Evolutionary conservation across 2,113 vertebrate species (phyloP).

Genomic region (Hydrochoerus hydrochaeris): DNA sequence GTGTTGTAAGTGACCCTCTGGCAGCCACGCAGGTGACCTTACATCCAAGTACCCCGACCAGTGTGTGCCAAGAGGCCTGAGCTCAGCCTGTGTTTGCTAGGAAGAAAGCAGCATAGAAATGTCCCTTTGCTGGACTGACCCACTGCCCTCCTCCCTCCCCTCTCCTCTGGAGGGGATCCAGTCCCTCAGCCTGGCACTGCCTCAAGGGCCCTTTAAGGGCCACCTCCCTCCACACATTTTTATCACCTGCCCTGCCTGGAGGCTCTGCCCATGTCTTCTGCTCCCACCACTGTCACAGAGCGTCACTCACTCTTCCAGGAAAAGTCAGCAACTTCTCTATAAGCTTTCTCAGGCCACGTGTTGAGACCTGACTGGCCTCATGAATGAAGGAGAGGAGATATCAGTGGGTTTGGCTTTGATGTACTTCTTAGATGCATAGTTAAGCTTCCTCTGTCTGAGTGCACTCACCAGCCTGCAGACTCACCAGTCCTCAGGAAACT

Average conservation of each 20-base stretch:
- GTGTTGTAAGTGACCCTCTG: background rate
- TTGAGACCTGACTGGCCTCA: too few relatives aligned
- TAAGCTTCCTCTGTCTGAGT: fast-evolving
- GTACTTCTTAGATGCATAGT: background rate
- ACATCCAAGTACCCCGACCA: background rate
- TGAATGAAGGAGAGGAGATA: background rate
- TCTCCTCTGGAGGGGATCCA: background rate
- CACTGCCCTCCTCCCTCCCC: background rate
- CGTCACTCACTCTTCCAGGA: background rate
- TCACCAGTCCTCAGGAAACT: fast-evolving
- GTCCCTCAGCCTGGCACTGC: background rate
- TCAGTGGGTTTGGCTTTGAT: background rate
- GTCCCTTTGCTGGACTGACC: fast-evolving
- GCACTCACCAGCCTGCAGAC: too few relatives aligned
- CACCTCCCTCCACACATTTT: background rate
- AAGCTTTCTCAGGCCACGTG: background rate
- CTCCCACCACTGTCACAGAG: background rate
- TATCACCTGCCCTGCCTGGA: fast-evolving
- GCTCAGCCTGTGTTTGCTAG: background rate
- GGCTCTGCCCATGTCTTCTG: background rate
- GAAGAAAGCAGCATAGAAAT: fast-evolving
- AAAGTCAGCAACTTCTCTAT: background rate
- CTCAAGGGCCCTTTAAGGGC: fast-evolving
- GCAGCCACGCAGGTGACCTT: too few relatives aligned
- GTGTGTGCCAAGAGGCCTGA: too few relatives aligned